Evolutionary conservation across 1,140 invertebrate genomes (phyloP), one percentile per base, ranked within the genome.

Genomic region (Mycetomoellerius zeteki): DNA sequence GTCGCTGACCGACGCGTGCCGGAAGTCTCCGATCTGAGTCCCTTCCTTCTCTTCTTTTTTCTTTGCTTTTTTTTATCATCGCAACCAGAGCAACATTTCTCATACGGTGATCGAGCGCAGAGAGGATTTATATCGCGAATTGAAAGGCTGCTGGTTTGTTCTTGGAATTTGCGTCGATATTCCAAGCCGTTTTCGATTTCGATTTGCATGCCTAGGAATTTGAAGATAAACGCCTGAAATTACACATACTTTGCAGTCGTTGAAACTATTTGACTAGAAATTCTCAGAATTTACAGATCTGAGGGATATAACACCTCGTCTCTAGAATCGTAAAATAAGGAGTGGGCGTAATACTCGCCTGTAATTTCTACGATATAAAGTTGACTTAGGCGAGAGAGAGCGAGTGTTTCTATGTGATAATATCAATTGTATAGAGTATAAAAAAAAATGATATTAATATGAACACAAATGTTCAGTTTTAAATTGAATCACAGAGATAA

Each of bases 1-100:
- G 69, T 84, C 43, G 54, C 69, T 73, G 80, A 84, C 80, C 80
- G 80, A 84, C 80, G 56, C 80, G 80, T 75, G 69, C 80, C 80
- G 69, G 54, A 75, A 84, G 80, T 84, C 80, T 84, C 69, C 54
- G 84, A 86, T 78, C 76, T 33, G 56, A 33, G 82, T 76, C 37
- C 19, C 67, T 82, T 86, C 50, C 52, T 67, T 27, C 24, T 50
- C 37, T 64, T 75, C 7, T 33, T 54, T 76, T 54, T 24, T 77
- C 24, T 27, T 37, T 2, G 0, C 19, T 37, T 21, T 30, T 54
- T 56, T 76, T 43, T 76, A 33, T 80, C 7, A 21, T 16, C 21
- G 12, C 30, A 19, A 10, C 88, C 88, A 24, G 54, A 27, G 21
- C 24, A 27, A 72, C 80, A 73, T 84, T 75, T 84, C 37, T 75